Percentiles rank a stretch among this genome's conserved stretches.
Evolutionary conservation across 2,113 vertebrate species (phyloP).

Genomic region (Halcyon senegalensis): DNA sequence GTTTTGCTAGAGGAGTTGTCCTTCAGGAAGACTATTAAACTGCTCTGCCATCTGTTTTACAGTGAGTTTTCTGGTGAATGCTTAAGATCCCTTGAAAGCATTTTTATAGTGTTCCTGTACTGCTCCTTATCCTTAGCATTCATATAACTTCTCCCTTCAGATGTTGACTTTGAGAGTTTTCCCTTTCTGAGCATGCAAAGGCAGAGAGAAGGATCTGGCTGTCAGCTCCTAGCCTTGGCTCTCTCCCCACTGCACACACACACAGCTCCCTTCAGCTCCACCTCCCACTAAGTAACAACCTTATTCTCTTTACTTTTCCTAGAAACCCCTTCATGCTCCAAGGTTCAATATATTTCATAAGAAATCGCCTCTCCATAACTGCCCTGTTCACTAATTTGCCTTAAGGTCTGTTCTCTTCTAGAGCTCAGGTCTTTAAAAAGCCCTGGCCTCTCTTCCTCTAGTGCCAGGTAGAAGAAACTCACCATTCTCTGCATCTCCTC

Average conservation of each 20-base stretch:
- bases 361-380: background rate
- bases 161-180: background rate
- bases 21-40: background rate
- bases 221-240: background rate
- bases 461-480: background rate
- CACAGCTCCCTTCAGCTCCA: rapidly evolving
- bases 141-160: background rate
- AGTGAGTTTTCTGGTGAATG: conserved; percentile 17
- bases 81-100: conserved; percentile 37
- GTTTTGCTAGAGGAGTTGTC: background rate
- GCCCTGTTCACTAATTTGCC: background rate
- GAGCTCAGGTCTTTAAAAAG: background rate
- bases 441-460: background rate
- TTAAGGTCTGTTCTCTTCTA: background rate
- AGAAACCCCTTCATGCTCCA: background rate
- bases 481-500: background rate
- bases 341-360: background rate
- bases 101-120: background rate
- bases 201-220: background rate
- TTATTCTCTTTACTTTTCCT: background rate
- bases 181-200: background rate
- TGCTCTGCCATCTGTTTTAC: conserved; percentile 60
- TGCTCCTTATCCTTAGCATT: background rate
- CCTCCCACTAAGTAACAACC: background rate
- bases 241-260: background rate